Evolutionary conservation across 2,888 invertebrate species (phyloP).

Genomic region (Drosophila trichaetosa): DNA sequence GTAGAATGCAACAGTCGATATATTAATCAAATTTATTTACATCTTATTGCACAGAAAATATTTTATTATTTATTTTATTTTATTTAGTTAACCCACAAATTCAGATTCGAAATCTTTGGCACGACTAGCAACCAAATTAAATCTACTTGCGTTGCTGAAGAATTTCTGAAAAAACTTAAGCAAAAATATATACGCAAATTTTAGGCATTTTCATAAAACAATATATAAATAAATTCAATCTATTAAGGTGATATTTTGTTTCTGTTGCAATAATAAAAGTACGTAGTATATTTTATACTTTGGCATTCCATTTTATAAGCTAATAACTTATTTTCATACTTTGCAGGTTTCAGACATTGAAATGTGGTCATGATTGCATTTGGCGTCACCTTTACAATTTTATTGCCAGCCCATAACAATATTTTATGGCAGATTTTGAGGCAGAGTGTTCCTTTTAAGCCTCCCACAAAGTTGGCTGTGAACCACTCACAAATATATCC

Average conservation of each 20-base stretch:
- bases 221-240: background rate
- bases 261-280: background rate
- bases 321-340: background rate
- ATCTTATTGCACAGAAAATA: conserved; percentile 30
- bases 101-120: conserved; percentile 7
- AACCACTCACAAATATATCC: conserved; percentile 2
- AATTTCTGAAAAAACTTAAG: background rate
- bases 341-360: background rate
- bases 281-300: background rate
- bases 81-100: conserved; percentile 36
- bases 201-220: background rate
- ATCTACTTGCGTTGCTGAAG: background rate
- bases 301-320: background rate
- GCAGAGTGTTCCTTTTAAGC: conserved; percentile 26
- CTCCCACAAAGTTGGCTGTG: conserved; percentile 12
- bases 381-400: conserved; percentile 25
- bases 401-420: conserved; percentile 23
- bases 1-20: conserved; percentile 30
- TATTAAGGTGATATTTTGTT: background rate
- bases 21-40: conserved; percentile 61
- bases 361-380: conserved; percentile 14
- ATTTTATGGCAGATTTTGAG: conserved; percentile 27
- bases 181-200: background rate
- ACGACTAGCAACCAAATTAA: conserved; percentile 5
- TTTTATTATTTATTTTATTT: conserved; percentile 27